Evolutionary conservation across 1,140 invertebrate species (phyloP), one percentile per base, ranked within the genome.

Genomic region (Drosophila sp.): DNA sequence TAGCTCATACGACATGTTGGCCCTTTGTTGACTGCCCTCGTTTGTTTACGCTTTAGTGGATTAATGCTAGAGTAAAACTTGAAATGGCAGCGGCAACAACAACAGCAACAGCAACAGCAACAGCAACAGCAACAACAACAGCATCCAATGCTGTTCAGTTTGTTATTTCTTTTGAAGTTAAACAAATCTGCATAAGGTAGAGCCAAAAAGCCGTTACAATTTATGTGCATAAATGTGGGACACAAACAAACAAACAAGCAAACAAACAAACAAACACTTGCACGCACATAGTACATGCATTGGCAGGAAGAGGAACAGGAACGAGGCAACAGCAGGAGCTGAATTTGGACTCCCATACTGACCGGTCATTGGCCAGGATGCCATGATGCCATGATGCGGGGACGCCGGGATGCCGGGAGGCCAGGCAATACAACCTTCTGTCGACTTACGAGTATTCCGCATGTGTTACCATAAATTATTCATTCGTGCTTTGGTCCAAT

Each of bases 11-110:
- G 83, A 76, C 82, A 87, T 79, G 82, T 79, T 78, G 78, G 71
- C 38, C 71, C 71, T 87, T 82, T 87, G 82, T 86, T 86, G 82
- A 82, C 82, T 86, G 75, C 50, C 66, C 59, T 82, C 78, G 82
- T 86, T 86, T 86, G 82, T 86, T 86, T 86, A 86, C 83, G 82
- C 82, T 87, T 86, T 86, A 89, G 75, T 86, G 82, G 82, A 86
- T 86, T 86, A 86, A 87, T 87, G 66, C 58, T 76, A 36, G 62
- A 67, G 70, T 48, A 69, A 40, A 69, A 43, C 46, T 67, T 67
- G 46, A 36, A 41, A 70, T 53, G 14, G 50, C 40, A 27, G 29
- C 18, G 76, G 18, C 59, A 40, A 36, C 36, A 53, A 41, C 48
- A 76, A 72, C 59, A 70, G n/a, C n/a, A n/a, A n/a, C n/a, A n/a